A percentile compares a stretch with the other conserved stretches of the same genome.
These are phyloP conservation scores for Trichopoda pennipes DNA, from an alignment of 2,888 invertebrate species.

Conservation along the genomic window DNA sequence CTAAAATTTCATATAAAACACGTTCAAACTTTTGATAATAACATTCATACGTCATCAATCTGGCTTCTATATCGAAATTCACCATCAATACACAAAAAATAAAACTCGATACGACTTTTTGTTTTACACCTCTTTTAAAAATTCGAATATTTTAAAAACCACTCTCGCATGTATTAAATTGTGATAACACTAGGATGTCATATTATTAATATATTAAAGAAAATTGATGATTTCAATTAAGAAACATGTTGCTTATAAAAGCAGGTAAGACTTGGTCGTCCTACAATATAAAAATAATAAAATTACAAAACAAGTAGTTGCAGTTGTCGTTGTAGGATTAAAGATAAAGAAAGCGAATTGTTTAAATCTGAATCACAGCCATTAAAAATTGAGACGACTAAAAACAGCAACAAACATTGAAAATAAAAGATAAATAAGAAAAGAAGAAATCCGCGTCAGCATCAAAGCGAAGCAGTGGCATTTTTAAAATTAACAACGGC, in stretches of 20 bases:
- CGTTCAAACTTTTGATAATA: no score
- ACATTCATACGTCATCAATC: no score
- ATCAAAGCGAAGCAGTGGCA: slow-evolving; percentile 56
- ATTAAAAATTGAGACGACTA: slow-evolving; percentile 61
- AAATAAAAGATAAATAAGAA: no score
- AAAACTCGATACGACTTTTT: no score
- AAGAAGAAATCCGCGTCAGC: slow-evolving; percentile 31
- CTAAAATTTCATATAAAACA: no score
- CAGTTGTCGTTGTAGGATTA: neutral
- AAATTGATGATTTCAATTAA: slow-evolving; percentile 81
- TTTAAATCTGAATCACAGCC: slow-evolving; percentile 64
- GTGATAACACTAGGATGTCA: slow-evolving; percentile 67
- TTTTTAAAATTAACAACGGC: slow-evolving; percentile 60
- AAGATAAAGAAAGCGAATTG: slow-evolving; percentile 63
- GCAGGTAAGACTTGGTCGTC: neutral
- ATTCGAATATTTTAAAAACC: neutral
- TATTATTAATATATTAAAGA: slow-evolving; percentile 68
- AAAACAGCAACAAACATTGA: slow-evolving; percentile 37
- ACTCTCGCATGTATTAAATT: slow-evolving; percentile 15
- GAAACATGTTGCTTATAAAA: slow-evolving; percentile 73
- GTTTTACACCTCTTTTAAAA: no score
- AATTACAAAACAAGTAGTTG: slow-evolving; percentile 21
- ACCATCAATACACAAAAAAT: no score
- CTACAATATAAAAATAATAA: slow-evolving; percentile 13
- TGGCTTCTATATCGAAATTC: no score